phyloP scores from a whole-genome alignment of 2,113 vertebrate genomes.

The Atherinomorus stipes region DNA sequence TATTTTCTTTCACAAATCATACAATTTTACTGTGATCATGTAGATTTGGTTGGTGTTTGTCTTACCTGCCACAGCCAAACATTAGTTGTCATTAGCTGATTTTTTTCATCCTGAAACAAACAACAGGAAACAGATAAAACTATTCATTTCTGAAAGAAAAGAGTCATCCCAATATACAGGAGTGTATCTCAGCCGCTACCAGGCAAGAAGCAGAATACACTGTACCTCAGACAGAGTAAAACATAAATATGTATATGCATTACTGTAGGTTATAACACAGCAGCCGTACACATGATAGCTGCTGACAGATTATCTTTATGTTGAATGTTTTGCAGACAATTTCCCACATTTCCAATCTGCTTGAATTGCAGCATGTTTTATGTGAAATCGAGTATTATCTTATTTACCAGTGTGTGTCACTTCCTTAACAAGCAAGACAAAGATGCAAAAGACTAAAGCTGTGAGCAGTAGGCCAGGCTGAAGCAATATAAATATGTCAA shows the following conservation, averaged over 20 bases:
- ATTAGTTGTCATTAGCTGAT: constrained; percentile 97
- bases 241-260: too few species aligned
- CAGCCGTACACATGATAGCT: too few species aligned
- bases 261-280: too few species aligned
- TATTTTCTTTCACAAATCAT: background rate
- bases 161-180: too few species aligned
- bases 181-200: too few species aligned
- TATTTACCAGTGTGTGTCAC: constrained; percentile 19
- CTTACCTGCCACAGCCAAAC: constrained; percentile 90
- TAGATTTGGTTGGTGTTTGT: background rate
- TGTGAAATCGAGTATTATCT: constrained; percentile 12
- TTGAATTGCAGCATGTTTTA: background rate
- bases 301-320: too few species aligned
- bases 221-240: too few species aligned
- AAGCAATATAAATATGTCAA: constrained; percentile 19
- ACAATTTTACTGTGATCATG: background rate
- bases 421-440: constrained; percentile 18
- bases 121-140: background rate
- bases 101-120: constrained; percentile 92
- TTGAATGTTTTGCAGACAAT: too few species aligned
- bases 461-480: constrained; percentile 20
- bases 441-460: constrained; percentile 35
- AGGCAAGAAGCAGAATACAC: too few species aligned
- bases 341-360: background rate
- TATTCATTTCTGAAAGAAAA: background rate